Conservation (phyloP, 2,113 vertebrate species). For the Antennarius striatus region DNA sequence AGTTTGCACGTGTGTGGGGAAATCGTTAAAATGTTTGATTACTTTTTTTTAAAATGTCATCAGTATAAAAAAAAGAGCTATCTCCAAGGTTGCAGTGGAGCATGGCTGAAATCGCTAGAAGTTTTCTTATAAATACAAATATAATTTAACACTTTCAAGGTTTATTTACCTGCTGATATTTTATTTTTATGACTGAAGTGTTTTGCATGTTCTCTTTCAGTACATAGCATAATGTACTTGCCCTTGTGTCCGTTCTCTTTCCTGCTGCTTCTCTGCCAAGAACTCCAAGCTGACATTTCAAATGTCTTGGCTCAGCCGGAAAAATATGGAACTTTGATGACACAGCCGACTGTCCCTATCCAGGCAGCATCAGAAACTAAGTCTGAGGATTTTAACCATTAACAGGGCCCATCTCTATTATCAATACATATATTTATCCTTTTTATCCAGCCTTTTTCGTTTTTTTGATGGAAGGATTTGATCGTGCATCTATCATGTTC, state of each 20-base stretch:
- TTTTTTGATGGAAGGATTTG: too few relatives aligned
- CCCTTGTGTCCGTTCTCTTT: slow-evolving; percentile 13
- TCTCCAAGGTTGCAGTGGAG: too few relatives aligned
- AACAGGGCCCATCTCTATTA: slow-evolving; percentile 13
- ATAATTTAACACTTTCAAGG: too few relatives aligned
- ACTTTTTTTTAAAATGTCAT: too few relatives aligned
- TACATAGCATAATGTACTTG: slow-evolving; percentile 30
- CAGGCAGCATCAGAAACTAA: slow-evolving; percentile 31
- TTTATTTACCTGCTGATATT: too few relatives aligned
- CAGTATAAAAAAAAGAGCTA: too few relatives aligned
- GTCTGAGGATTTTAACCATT: slow-evolving; percentile 34
- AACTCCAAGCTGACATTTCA: slow-evolving; percentile 43
- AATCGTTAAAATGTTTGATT: too few relatives aligned
- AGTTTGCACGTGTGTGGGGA: too few relatives aligned
- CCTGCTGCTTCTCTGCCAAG: slow-evolving; percentile 28
- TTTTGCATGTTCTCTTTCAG: background rate
- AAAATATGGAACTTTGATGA: slow-evolving; percentile 58
- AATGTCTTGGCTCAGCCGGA: slow-evolving; percentile 47
- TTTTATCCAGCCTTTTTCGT: background rate
- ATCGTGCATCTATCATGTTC: too few relatives aligned
- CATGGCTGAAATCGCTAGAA: too few relatives aligned
- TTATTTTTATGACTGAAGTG: too few relatives aligned
- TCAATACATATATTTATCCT: background rate
- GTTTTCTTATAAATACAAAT: too few relatives aligned
- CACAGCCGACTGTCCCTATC: slow-evolving; percentile 50